These are phyloP conservation scores for Piezodorus guildinii DNA, from an alignment of 1,140 invertebrate species.

Conservation along the genomic window DNA sequence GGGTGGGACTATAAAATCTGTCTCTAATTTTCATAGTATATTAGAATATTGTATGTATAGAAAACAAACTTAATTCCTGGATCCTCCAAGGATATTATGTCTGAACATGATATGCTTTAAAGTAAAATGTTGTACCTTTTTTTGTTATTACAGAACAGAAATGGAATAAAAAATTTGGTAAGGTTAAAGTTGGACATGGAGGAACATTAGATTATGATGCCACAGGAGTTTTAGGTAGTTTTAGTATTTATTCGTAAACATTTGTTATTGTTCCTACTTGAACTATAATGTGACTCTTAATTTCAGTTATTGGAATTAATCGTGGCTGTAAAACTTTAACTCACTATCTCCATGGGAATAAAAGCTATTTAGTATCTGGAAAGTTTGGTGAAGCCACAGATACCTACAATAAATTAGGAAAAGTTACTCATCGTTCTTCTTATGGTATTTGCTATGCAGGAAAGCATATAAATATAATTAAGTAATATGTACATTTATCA, in stretches of 20 bases:
- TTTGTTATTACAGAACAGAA: background rate
- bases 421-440: slow-evolving; percentile 19
- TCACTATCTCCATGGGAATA: slow-evolving; percentile 28
- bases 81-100: too few relatives aligned
- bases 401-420: slow-evolving; percentile 30
- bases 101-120: background rate
- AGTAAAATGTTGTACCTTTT: too few relatives aligned
- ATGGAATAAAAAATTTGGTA: background rate
- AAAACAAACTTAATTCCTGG: too few relatives aligned
- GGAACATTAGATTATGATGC: slow-evolving; percentile 29
- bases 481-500: too few relatives aligned
- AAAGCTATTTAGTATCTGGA: slow-evolving; percentile 28
- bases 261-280: too few relatives aligned
- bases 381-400: slow-evolving; percentile 30
- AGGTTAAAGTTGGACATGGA: slow-evolving; percentile 28
- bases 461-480: too few relatives aligned
- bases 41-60: background rate
- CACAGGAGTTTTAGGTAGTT: slow-evolving; percentile 27
- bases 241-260: too few relatives aligned
- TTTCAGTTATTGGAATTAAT: slow-evolving; percentile 24
- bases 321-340: slow-evolving; percentile 29
- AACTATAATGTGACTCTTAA: background rate
- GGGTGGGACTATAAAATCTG: background rate
- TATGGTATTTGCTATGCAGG: too few relatives aligned
- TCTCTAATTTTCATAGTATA: background rate